A percentile compares a stretch with the other conserved stretches of the same genome.
Evolutionary conservation across 2,797 vertebrate genomes (phyloP).

Genomic region (Rousettus madagascariensis): DNA sequence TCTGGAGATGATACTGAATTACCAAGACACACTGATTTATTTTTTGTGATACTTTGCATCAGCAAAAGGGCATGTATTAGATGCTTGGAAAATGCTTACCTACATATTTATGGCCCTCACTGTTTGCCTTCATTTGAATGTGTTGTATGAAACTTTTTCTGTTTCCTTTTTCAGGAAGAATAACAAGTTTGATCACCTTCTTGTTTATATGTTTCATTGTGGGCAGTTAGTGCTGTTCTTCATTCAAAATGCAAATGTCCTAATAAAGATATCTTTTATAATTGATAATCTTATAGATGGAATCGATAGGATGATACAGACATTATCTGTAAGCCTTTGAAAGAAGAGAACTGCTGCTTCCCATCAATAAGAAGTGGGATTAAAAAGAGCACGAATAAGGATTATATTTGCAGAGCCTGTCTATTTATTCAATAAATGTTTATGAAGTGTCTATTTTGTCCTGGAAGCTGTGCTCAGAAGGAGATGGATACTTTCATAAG

Average conservation of each 20-base stretch:
- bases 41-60: slow-evolving; percentile 37
- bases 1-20: slow-evolving; percentile 45
- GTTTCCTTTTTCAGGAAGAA: slow-evolving; percentile 52
- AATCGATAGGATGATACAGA: not conserved
- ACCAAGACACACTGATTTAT: slow-evolving; percentile 29
- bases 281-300: not conserved
- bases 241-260: slow-evolving; percentile 49
- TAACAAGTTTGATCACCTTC: slow-evolving; percentile 59
- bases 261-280: not conserved
- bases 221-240: not conserved
- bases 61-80: slow-evolving; percentile 24
- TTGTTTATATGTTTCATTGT: not conserved
- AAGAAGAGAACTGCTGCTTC: not conserved
- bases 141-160: not conserved
- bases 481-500: not conserved
- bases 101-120: slow-evolving; percentile 16
- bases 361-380: not conserved
- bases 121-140: slow-evolving; percentile 54
- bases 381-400: slow-evolving; percentile 20
- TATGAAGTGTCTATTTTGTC: slow-evolving; percentile 28
- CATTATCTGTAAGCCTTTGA: not conserved
- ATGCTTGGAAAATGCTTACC: slow-evolving; percentile 38
- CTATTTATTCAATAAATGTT: slow-evolving; percentile 26
- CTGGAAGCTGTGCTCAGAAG: slow-evolving; percentile 10
- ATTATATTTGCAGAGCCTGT: slow-evolving; percentile 24